These are phyloP conservation scores for Stramonita haemastoma DNA, from an alignment of 2,888 invertebrate species.

Conservation along the genomic window DNA sequence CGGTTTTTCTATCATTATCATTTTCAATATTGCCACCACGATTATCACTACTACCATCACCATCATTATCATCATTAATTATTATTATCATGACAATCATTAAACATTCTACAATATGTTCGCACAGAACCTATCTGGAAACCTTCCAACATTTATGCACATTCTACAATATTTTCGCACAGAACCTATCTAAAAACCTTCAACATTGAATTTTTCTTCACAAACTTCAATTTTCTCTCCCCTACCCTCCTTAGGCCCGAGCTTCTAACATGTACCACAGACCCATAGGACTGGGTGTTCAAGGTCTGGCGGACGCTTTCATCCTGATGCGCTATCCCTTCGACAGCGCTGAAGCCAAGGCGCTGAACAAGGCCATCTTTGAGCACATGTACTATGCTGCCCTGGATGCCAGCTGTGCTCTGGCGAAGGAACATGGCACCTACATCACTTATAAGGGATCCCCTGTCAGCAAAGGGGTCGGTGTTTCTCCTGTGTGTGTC, in stretches of 20 bases:
- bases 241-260: slow-evolving; percentile 76
- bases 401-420: slow-evolving; percentile 94
- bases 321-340: slow-evolving; percentile 94
- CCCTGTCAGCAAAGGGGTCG: slow-evolving; percentile 93
- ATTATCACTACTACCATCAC: too few species aligned
- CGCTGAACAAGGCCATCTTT: slow-evolving; percentile 95
- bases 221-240: too few species aligned
- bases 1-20: too few species aligned
- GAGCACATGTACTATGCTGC: slow-evolving; percentile 98
- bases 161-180: too few species aligned
- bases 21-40: too few species aligned
- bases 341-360: slow-evolving; percentile 90
- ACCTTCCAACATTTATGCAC: too few species aligned
- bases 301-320: slow-evolving; percentile 97
- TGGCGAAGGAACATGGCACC: slow-evolving; percentile 89
- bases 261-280: slow-evolving; percentile 88
- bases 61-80: too few species aligned
- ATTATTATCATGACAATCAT: too few species aligned
- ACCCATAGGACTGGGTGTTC: slow-evolving; percentile 91
- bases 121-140: too few species aligned
- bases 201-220: too few species aligned
- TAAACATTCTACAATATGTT: too few species aligned
- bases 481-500: not conserved
- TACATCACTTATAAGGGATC: slow-evolving; percentile 95
- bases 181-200: too few species aligned